Conservation (phyloP, 1,140 invertebrate species). For the Bombus vancouverensis region DNA sequence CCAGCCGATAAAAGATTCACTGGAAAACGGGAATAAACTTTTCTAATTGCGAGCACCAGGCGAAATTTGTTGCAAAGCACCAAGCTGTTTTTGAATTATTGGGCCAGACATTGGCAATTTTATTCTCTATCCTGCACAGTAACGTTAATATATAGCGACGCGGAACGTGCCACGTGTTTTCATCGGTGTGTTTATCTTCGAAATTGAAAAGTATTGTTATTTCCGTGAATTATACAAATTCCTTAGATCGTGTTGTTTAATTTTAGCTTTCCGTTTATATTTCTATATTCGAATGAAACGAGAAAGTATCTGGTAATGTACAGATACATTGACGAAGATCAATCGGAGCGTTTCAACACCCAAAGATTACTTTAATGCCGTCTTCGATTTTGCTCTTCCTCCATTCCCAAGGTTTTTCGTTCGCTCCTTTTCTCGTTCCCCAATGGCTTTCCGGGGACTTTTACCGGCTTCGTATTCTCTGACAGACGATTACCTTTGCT, state of each 20-base stretch:
- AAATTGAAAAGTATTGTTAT: not conserved
- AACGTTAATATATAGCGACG: not conserved
- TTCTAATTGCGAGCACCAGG: not conserved
- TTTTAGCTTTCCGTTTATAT: not conserved
- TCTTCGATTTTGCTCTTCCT: not conserved
- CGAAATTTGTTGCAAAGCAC: not conserved
- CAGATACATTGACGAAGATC: constrained; percentile 28
- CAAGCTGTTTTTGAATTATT: not conserved
- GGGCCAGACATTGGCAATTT: not conserved
- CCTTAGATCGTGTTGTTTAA: too few relatives aligned
- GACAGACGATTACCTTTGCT: constrained; percentile 62
- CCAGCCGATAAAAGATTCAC: constrained; percentile 2
- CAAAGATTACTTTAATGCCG: constrained; percentile 48
- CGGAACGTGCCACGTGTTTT: not conserved
- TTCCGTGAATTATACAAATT: not conserved
- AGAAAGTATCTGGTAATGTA: not conserved
- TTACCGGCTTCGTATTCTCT: constrained; percentile 19
- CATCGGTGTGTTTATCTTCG: not conserved
- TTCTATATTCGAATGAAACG: constrained; percentile 11
- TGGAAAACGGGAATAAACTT: not conserved
- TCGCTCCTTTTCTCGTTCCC: not conserved
- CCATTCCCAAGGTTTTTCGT: not conserved
- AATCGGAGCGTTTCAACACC: constrained; percentile 25
- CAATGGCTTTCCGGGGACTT: constrained; percentile 21
- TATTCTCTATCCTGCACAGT: not conserved